A percentile compares a stretch with the other conserved stretches of the same genome.
Conservation (phyloP, 2,797 vertebrate genomes). For the Sylvia borin region DNA sequence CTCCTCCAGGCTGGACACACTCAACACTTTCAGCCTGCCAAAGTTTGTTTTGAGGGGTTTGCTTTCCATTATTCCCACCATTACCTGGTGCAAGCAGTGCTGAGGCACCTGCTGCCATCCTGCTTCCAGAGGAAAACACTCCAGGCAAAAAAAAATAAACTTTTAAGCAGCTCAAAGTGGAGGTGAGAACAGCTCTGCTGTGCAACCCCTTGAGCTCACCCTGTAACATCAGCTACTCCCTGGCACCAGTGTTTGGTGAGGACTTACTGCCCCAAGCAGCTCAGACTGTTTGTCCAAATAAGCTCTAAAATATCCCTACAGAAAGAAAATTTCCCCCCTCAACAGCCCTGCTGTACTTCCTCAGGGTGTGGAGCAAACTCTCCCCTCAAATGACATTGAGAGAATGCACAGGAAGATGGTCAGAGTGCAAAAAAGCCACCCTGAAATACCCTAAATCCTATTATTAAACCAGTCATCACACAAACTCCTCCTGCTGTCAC, state of each 20-base stretch:
- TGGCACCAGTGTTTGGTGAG: rapidly evolving
- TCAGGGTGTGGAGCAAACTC: background rate
- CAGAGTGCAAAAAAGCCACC: background rate
- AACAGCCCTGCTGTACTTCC: rapidly evolving
- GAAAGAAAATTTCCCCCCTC: background rate
- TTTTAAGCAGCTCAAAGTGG: rapidly evolving
- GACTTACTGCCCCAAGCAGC: background rate
- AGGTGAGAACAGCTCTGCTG: background rate
- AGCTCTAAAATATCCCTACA: background rate
- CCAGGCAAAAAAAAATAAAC: background rate
- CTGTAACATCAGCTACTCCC: background rate
- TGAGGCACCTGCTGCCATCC: background rate
- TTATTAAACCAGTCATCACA: background rate
- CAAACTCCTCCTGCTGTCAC: background rate
- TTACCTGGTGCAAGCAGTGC: background rate
- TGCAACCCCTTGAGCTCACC: background rate
- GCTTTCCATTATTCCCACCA: background rate
- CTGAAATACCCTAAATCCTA: background rate
- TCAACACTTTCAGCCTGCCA: background rate
- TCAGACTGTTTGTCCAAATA: background rate
- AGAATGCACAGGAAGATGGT: background rate
- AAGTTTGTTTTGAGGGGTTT: background rate
- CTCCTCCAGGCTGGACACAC: background rate
- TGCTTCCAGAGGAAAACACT: background rate
- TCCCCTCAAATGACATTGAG: rapidly evolving